Base-by-base conservation (phyloP, 2,888 invertebrate species). In the Hyposoter dolosus region DNA sequence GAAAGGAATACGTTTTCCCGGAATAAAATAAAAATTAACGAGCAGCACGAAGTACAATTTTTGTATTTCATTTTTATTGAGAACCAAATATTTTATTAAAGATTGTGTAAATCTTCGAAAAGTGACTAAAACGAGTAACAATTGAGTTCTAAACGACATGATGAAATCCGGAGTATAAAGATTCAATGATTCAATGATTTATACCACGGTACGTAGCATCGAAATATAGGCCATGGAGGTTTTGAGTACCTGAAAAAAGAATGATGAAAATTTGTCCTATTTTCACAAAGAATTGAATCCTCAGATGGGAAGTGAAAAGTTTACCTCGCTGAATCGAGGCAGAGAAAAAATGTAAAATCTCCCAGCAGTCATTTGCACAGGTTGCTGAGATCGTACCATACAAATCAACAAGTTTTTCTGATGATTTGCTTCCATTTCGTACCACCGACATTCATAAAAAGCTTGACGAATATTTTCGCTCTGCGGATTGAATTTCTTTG, bases 401-500 rank as follows among this genome's bases (percentile, higher is more conserved):
- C 95, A 95, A 66, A 96, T 94, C 79, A 95, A 90, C 32, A 96
- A 89, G 4, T 92, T 91, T 17, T 93, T 93, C n/a, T 93, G 93
- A 89, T 95, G 95, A 77, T 90, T 90, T 0, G 88, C 88, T 72
- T 94, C 92, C 90, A 96, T 95, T 9, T 95, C 94, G 71, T 95
- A 94, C 96, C 96, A 96, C 2, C 95, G 95, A 86, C 95, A 95
- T 74, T 94, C 94, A 89, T 95, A 96, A 86, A 95, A 90, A 65
- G 94, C 94, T 40, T 95, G 93, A 0, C 95, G 93, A 3, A 96
- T 92, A 0, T 94, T 91, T 89, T 95, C 94, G 88, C 95, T 95
- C 90, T 89, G 63, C 43, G 69, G 50, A 65, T 56, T 65, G 28
- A 10, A 81, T 65, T 40, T 66, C 40, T 5, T n/a, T 66, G 9